Conservation (phyloP, 2,113 vertebrate species). For the Anguilla japonica region DNA sequence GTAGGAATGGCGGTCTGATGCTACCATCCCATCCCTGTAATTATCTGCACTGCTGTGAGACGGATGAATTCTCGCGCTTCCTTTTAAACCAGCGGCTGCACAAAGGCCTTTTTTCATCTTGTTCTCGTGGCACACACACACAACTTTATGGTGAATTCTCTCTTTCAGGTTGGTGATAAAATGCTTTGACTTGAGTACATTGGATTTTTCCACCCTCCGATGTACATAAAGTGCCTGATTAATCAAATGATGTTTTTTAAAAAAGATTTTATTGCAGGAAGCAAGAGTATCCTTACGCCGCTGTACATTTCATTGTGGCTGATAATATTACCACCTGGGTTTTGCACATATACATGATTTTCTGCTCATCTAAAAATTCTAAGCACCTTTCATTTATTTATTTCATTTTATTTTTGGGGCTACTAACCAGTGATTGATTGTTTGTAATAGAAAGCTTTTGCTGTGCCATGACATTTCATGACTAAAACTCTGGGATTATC, state of each 20-base stretch:
- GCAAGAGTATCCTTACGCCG: background rate
- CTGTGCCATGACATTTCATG: background rate
- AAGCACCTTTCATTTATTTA: background rate
- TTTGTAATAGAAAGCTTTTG: background rate
- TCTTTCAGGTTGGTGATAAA: background rate
- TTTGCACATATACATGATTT: background rate
- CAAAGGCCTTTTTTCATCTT: background rate
- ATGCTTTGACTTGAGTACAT: background rate
- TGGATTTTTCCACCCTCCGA: background rate
- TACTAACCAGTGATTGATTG: conserved; percentile 2
- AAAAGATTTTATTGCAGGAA: background rate
- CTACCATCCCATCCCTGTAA: background rate
- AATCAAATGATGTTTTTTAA: background rate
- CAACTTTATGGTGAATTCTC: background rate
- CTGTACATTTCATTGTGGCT: background rate
- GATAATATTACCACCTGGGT: background rate
- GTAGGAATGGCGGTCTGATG: background rate
- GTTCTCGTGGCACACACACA: background rate
- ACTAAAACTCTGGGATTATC: background rate
- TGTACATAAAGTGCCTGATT: background rate
- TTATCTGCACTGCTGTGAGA: background rate
- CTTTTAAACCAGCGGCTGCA: background rate
- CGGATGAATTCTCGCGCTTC: background rate
- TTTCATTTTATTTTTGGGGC: background rate
- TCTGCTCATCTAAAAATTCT: background rate